Evolutionary conservation across 2,888 invertebrate genomes (phyloP).

Genomic region (Phorcus lineatus): DNA sequence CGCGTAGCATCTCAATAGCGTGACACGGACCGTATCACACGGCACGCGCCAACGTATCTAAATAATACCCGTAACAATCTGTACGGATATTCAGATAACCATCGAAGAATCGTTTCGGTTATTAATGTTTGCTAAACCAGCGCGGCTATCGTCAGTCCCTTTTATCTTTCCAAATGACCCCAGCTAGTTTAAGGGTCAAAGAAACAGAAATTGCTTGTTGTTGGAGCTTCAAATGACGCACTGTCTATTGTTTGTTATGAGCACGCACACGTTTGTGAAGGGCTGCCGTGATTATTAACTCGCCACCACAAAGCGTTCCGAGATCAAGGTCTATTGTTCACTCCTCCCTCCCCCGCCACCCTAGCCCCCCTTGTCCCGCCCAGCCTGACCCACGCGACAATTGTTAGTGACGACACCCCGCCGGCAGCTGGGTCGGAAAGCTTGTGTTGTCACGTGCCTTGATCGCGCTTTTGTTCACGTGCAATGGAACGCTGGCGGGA

Average conservation of each 20-base stretch:
- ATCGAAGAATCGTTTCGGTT: not conserved
- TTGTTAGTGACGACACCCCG: not conserved
- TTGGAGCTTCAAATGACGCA: slow-evolving; percentile 11
- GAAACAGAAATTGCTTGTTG: slow-evolving; percentile 12
- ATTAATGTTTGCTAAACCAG: not conserved
- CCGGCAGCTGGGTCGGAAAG: not conserved
- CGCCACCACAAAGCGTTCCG: slow-evolving; percentile 6
- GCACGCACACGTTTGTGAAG: slow-evolving; percentile 12
- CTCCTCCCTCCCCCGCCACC: not conserved
- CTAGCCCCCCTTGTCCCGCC: not conserved
- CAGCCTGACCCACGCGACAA: not conserved
- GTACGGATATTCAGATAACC: not conserved
- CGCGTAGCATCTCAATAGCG: not conserved
- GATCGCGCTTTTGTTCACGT: slow-evolving; percentile 6
- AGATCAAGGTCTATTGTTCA: slow-evolving; percentile 4
- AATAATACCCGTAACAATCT: not conserved
- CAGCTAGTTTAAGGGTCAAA: slow-evolving; percentile 9
- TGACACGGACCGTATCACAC: not conserved
- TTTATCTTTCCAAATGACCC: not conserved
- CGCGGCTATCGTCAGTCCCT: not conserved
- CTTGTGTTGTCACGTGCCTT: slow-evolving; percentile 2
- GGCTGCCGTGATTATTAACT: slow-evolving; percentile 10
- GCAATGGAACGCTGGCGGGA: slow-evolving; percentile 7
- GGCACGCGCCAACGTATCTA: not conserved
- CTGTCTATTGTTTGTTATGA: slow-evolving; percentile 2